Evolutionary conservation across 2,888 invertebrate species (phyloP).

Genomic region (Idaea dimidiata): DNA sequence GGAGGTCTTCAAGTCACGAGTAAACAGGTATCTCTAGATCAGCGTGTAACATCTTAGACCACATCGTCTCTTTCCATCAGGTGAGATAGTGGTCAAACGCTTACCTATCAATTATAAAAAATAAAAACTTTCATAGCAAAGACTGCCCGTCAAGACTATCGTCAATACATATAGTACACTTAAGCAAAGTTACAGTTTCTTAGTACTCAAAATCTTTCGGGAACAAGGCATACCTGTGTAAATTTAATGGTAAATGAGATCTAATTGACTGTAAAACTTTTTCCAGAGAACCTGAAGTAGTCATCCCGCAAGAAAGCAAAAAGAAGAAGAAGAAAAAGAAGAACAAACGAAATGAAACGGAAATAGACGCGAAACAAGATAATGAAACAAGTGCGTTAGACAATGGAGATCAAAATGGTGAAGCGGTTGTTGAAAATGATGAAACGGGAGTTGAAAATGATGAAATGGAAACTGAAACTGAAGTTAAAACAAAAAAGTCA

Average conservation of each 20-base stretch:
- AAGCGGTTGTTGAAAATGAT: slow-evolving; percentile 10
- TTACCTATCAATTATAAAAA: too few species aligned
- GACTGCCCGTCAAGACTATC: too few species aligned
- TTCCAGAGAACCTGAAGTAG: slow-evolving; percentile 63
- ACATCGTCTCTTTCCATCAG: too few species aligned
- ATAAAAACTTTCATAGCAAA: too few species aligned
- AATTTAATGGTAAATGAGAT: not conserved
- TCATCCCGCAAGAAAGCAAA: slow-evolving; percentile 51
- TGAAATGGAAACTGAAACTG: not conserved
- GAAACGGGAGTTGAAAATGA: not conserved
- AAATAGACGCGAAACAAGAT: slow-evolving; percentile 12
- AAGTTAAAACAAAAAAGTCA: slow-evolving; percentile 21
- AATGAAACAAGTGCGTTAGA: slow-evolving; percentile 16
- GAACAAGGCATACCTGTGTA: not conserved
- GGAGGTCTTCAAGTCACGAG: too few species aligned
- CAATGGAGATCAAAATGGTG: slow-evolving; percentile 23
- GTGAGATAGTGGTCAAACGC: too few species aligned
- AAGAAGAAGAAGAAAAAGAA: slow-evolving; percentile 68
- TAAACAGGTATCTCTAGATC: too few species aligned
- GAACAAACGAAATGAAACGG: slow-evolving; percentile 39
- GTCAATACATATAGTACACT: too few species aligned
- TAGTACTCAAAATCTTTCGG: too few species aligned
- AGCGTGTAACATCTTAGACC: too few species aligned
- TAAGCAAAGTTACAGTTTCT: too few species aligned
- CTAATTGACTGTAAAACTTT: not conserved